Conservation (phyloP, 1,140 invertebrate genomes). For the Chrysopa pallens region DNA sequence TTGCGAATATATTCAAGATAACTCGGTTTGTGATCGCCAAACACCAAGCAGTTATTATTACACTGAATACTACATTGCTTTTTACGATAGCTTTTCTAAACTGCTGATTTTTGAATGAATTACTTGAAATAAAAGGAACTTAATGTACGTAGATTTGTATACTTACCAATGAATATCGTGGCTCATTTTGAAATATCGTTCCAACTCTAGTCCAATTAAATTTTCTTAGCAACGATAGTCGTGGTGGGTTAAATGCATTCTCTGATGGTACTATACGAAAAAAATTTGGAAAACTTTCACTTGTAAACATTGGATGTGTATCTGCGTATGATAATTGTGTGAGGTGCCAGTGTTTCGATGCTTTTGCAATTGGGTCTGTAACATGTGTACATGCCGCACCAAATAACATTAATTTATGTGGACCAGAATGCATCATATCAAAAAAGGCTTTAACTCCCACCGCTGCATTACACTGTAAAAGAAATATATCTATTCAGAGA, state of each 20-base stretch:
- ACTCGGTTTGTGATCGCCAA: too few species aligned
- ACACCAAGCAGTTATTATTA: too few species aligned
- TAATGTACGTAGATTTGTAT: neutral
- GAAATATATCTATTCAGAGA: conserved; percentile 2
- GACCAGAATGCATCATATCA: conserved; percentile 89
- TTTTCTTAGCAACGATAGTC: conserved; percentile 66
- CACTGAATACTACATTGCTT: too few species aligned
- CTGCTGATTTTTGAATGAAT: neutral
- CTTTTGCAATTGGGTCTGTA: conserved; percentile 94
- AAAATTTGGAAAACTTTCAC: conserved; percentile 86
- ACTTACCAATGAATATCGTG: conserved; percentile 75
- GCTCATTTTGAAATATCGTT: conserved; percentile 93
- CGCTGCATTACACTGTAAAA: conserved; percentile 84
- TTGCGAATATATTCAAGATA: too few species aligned
- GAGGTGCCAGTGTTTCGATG: conserved; percentile 90
- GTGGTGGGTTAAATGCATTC: conserved; percentile 87
- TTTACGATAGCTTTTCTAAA: too few species aligned
- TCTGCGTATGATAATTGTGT: conserved; percentile 93
- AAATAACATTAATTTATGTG: conserved; percentile 87
- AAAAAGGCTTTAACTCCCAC: conserved; percentile 97
- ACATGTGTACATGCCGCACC: conserved; percentile 92
- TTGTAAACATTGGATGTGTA: conserved; percentile 95
- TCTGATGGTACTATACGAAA: conserved; percentile 91
- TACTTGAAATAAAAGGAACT: neutral
- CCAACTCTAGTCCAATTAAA: conserved; percentile 97